These are phyloP conservation scores for Lutraria lutraria DNA, from an alignment of 2,888 invertebrate genomes.

Conservation along the genomic window DNA sequence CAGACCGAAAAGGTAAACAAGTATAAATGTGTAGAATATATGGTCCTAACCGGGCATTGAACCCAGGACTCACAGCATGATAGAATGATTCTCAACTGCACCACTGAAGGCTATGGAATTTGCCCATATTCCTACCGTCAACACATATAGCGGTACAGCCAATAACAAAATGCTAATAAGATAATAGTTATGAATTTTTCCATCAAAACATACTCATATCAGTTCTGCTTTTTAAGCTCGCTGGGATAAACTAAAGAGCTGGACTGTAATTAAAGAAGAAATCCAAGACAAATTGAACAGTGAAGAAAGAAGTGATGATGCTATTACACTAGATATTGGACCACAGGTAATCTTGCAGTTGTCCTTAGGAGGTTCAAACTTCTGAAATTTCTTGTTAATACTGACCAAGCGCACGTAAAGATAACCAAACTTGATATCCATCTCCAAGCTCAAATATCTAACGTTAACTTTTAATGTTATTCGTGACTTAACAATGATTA, in stretches of 20 bases:
- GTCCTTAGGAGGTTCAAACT: neutral
- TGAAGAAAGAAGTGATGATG: constrained; percentile 67
- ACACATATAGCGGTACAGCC: too few relatives aligned
- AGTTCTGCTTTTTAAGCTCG: constrained; percentile 39
- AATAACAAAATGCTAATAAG: too few relatives aligned
- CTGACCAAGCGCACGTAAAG: neutral
- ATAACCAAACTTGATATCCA: neutral
- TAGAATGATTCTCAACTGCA: too few relatives aligned
- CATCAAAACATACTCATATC: neutral
- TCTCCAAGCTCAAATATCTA: neutral
- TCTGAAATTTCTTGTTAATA: neutral
- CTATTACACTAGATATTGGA: constrained; percentile 74
- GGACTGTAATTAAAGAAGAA: constrained; percentile 69
- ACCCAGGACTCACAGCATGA: too few relatives aligned
- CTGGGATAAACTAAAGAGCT: constrained; percentile 73
- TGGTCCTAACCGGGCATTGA: too few relatives aligned
- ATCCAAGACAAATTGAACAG: constrained; percentile 60
- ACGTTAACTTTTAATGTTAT: neutral
- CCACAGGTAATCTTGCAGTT: constrained; percentile 70
- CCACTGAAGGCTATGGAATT: too few relatives aligned
- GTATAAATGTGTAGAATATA: too few relatives aligned
- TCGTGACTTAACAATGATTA: neutral
- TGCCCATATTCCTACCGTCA: too few relatives aligned
- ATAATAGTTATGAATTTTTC: too few relatives aligned
- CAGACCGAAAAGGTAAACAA: too few relatives aligned